Percentiles rank a stretch among this genome's conserved stretches.
phyloP scores from a whole-genome alignment of 2,113 vertebrate species.

The Zosterops japonicus region DNA sequence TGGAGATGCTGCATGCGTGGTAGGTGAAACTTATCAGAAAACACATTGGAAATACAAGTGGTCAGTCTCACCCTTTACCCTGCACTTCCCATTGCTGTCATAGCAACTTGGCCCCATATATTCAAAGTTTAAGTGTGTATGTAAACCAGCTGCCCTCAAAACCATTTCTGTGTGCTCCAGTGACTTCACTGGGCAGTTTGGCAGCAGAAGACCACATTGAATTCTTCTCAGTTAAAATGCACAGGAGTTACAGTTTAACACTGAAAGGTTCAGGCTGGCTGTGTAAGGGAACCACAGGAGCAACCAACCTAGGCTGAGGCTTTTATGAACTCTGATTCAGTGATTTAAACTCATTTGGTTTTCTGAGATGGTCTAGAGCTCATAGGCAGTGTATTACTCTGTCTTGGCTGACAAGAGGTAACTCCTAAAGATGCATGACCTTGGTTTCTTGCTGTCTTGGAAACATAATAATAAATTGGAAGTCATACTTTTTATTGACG shows the following conservation, averaged over 20 bases:
- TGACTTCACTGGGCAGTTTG: neutral
- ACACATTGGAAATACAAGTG: neutral
- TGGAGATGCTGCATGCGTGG: neutral
- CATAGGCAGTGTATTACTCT: neutral
- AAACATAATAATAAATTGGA: neutral
- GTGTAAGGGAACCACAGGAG: neutral
- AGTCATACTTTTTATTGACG: neutral
- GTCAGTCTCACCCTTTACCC: rapidly evolving
- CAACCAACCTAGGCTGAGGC: neutral
- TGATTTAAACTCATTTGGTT: neutral
- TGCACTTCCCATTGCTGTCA: neutral
- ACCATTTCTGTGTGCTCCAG: neutral
- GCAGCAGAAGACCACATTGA: neutral
- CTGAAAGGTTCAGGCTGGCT: neutral
- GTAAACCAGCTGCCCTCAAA: neutral
- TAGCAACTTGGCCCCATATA: neutral
- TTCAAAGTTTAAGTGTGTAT: neutral
- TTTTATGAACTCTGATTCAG: neutral
- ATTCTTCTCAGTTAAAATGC: neutral
- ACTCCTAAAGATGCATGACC: neutral
- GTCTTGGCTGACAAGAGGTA: neutral
- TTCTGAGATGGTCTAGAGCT: neutral
- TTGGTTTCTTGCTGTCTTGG: neutral
- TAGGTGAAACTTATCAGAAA: neutral
- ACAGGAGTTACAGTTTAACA: neutral